Evolutionary conservation across 2,888 invertebrate genomes (phyloP), one percentile per base, ranked within the genome.

Genomic region (Erebia ligea): DNA sequence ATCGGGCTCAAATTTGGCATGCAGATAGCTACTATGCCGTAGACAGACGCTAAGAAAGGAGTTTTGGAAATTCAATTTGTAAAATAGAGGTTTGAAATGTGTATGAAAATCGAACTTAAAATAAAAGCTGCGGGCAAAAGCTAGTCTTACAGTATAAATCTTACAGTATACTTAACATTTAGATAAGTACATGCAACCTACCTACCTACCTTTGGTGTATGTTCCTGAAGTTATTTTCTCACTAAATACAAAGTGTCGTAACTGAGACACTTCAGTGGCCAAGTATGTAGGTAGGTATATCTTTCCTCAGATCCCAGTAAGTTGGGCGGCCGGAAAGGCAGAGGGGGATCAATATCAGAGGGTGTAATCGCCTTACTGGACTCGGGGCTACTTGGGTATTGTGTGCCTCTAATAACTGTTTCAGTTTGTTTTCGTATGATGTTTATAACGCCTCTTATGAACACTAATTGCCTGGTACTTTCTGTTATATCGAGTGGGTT

Each of bases 311-410:
- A 62, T 48, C 48, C 62, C 15, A 62, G 48, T 48, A 48, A 62
- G 63, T 62, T 63, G 54, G 48, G 48, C 56, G 62, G 34, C 25
- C 17, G 54, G 42, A 54, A 62, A 63, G 11, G 42, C 42, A 48
- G 42, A 58, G 21, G 68, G 71, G 61, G 68, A 68, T 61, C 58
- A 68, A 71, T 59, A 62, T 71, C 58, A 50, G 34, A 57, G 68
- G 65, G 61, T 65, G 50, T 66, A 71, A 69, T 71, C 71, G 68
- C 66, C 65, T 62, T 56, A 66, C 56, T 42, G 67, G 63, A 69
- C 67, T 50, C 69, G 61, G 34, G 52, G 70, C 66, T 61, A 66
- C 71, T 56, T 52, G 56, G 64, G 6, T 8, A 17, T 19, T 52
- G 52, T 52, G 50, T 62, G 15, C 21, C 21, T n/a, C 61, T 42